Evolutionary conservation across 2,888 invertebrate genomes (phyloP).

Genomic region (Camptogramma bilineatum): DNA sequence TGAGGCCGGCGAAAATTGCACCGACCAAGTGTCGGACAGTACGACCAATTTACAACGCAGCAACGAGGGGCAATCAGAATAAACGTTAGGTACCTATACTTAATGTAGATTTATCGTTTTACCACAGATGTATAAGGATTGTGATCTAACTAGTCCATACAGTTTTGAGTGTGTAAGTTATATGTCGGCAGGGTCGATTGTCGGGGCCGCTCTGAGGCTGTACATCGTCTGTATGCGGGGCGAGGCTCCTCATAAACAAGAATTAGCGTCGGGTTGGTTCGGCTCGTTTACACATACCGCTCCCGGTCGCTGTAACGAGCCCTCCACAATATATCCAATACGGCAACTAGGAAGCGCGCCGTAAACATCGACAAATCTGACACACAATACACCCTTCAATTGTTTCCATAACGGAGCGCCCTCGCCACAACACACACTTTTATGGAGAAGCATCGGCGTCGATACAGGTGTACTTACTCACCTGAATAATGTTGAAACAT

Average conservation of each 20-base stretch:
- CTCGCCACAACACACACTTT: slow-evolving; percentile 44
- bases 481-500: slow-evolving; percentile 35
- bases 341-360: slow-evolving; percentile 73
- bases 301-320: slow-evolving; percentile 76
- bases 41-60: slow-evolving; percentile 42
- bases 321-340: slow-evolving; percentile 65
- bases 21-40: slow-evolving; percentile 46
- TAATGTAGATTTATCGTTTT: slow-evolving; percentile 58
- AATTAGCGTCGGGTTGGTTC: slow-evolving; percentile 79
- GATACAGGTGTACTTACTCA: slow-evolving; percentile 13
- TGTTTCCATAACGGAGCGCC: slow-evolving; percentile 64
- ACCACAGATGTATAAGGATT: slow-evolving; percentile 57
- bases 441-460: slow-evolving; percentile 42
- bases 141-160: slow-evolving; percentile 58
- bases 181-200: slow-evolving; percentile 61
- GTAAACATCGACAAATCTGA: slow-evolving; percentile 73
- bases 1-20: slow-evolving; percentile 55
- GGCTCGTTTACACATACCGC: slow-evolving; percentile 83
- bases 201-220: slow-evolving; percentile 68
- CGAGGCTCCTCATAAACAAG: slow-evolving; percentile 79
- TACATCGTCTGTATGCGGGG: slow-evolving; percentile 66
- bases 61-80: slow-evolving; percentile 52
- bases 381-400: slow-evolving; percentile 60
- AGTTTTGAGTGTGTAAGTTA: slow-evolving; percentile 58
- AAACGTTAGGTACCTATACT: slow-evolving; percentile 57